phyloP scores from a whole-genome alignment of 2,113 vertebrate species.

The Crocuta crocuta region DNA sequence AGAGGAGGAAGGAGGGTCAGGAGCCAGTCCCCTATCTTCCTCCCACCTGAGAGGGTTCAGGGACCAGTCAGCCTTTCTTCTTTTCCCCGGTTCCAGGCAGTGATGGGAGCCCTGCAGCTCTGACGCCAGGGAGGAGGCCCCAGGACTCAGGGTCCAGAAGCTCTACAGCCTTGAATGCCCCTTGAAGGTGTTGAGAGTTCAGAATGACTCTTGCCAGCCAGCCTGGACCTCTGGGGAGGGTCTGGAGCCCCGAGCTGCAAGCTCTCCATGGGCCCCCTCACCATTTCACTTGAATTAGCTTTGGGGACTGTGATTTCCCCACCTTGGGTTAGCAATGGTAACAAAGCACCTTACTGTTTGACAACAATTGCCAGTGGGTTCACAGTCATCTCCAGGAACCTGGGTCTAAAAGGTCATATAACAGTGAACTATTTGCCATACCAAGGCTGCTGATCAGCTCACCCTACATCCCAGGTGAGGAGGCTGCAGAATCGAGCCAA shows the following conservation, averaged over 20 bases:
- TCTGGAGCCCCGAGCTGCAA: background rate
- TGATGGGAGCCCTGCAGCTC: background rate
- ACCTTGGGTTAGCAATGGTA: background rate
- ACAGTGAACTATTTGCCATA: background rate
- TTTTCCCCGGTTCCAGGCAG: too few relatives aligned
- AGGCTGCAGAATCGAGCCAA: background rate
- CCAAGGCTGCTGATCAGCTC: background rate
- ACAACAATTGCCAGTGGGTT: background rate
- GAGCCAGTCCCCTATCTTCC: background rate
- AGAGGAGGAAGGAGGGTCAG: too few relatives aligned
- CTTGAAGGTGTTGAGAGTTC: background rate
- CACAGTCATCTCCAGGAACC: background rate
- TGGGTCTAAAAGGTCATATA: background rate
- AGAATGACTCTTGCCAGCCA: background rate
- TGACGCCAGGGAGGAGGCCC: background rate
- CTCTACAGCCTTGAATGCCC: background rate
- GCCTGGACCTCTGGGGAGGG: background rate
- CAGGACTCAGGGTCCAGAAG: background rate
- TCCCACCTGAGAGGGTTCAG: fast-evolving
- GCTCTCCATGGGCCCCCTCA: background rate
- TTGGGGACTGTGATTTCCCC: background rate
- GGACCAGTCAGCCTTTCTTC: background rate
- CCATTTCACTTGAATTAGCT: background rate
- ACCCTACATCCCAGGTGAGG: background rate
- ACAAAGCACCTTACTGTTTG: background rate